These are phyloP conservation scores for Amblyopsis rosae DNA, from an alignment of 2,113 vertebrate species.

Conservation along the genomic window DNA sequence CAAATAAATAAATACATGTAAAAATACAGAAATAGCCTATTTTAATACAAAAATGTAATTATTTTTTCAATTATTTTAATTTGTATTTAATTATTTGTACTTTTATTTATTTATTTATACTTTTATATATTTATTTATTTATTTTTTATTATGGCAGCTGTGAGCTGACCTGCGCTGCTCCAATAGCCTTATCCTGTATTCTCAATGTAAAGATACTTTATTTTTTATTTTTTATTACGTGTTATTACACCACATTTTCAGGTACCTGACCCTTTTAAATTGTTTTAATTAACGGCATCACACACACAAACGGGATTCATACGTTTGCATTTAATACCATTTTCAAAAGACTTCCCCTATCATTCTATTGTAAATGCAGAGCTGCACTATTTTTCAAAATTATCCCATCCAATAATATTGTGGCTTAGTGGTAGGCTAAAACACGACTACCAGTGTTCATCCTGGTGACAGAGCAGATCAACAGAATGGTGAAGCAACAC, in stretches of 20 bases:
- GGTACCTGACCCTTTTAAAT: neutral
- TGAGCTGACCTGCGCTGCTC: conserved; percentile 50
- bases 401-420: conserved; percentile 20
- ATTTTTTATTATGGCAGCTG: too few species aligned
- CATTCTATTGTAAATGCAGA: too few species aligned
- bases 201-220: neutral
- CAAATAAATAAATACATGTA: too few species aligned
- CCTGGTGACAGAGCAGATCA: neutral
- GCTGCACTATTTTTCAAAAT: neutral
- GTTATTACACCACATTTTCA: neutral
- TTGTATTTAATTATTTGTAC: too few species aligned
- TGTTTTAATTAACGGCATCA: neutral
- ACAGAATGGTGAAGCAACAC: conserved; percentile 69
- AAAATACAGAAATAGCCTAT: too few species aligned
- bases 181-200: neutral
- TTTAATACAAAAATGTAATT: too few species aligned
- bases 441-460: conserved; percentile 25
- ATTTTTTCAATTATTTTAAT: too few species aligned
- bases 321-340: neutral
- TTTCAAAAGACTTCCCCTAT: neutral
- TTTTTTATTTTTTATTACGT: neutral
- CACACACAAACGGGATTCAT: neutral
- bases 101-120: too few species aligned
- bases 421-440: conserved; percentile 1
- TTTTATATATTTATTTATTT: too few species aligned